A percentile compares a stretch with the other conserved stretches of the same genome.
Conservation (phyloP, 30 jellyfish, hydroid and myxozoan species). For the Aurelia sp. region DNA sequence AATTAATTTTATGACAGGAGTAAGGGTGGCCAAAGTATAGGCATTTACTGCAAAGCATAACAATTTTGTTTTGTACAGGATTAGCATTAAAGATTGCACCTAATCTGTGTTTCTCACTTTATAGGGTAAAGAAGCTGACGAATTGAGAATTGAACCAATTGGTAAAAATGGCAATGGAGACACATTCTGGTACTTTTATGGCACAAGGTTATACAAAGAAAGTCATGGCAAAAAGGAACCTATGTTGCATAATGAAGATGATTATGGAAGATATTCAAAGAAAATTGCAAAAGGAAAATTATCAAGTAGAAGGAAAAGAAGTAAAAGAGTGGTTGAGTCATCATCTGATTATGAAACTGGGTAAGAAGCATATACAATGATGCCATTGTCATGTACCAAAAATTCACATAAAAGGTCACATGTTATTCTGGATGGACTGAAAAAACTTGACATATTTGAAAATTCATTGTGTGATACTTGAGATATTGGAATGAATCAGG, state of each 20-base stretch:
- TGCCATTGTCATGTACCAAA: background rate
- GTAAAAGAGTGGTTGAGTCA: conserved; percentile 63
- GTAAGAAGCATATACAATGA: background rate
- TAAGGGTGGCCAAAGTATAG: too few relatives aligned
- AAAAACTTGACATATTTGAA: background rate
- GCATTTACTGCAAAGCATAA: too few relatives aligned
- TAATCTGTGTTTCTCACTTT: background rate
- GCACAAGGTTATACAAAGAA: conserved; percentile 89
- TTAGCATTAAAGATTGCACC: too few relatives aligned
- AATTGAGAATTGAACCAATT: conserved; percentile 81
- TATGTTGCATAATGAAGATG: conserved; percentile 17
- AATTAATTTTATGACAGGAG: too few relatives aligned
- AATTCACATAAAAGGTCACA: too few relatives aligned
- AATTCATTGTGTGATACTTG: too few relatives aligned
- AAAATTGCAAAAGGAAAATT: conserved; percentile 14
- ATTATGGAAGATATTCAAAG: conserved; percentile 12
- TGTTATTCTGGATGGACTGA: too few relatives aligned
- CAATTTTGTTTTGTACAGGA: too few relatives aligned
- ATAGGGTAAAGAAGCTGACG: conserved; percentile 86
- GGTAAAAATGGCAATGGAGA: conserved; percentile 83
- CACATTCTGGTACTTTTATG: conserved; percentile 91
- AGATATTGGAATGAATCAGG: too few relatives aligned
- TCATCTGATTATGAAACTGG: conserved; percentile 57
- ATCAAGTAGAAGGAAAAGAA: conserved; percentile 21
- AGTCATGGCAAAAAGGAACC: background rate